These are phyloP conservation scores for Epinephelus lanceolatus DNA, from an alignment of 2,113 vertebrate genomes.

Conservation along the genomic window DNA sequence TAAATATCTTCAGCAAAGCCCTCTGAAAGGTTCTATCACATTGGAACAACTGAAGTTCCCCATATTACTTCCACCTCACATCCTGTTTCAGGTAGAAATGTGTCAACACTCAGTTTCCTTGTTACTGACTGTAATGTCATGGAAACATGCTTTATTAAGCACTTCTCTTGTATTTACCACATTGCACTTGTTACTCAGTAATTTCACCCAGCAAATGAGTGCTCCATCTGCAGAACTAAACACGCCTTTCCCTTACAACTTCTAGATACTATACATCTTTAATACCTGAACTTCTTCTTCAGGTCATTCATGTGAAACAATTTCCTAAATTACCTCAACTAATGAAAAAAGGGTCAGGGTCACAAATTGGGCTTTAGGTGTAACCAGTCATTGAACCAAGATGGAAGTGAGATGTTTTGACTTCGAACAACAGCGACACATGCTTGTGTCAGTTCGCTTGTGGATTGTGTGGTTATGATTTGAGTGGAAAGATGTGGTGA, in stretches of 20 bases:
- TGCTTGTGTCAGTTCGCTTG: neutral
- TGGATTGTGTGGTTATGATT: conserved; percentile 10
- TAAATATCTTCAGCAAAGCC: neutral
- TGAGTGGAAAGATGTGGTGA: neutral
- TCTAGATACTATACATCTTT: neutral
- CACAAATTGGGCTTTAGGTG: neutral
- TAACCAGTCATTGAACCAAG: neutral
- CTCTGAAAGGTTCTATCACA: neutral
- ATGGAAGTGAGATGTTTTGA: neutral
- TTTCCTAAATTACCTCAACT: neutral
- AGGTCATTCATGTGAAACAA: neutral
- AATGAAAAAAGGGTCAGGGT: neutral
- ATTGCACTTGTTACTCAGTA: neutral
- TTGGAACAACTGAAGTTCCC: neutral
- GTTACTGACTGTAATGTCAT: neutral
- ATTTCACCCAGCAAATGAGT: neutral
- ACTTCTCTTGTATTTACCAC: neutral
- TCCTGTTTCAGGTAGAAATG: neutral
- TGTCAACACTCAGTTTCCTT: neutral
- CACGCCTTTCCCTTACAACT: neutral
- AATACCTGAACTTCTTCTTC: neutral
- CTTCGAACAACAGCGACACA: neutral
- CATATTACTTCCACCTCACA: neutral
- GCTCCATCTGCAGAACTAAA: neutral
- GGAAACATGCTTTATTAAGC: neutral